Evolutionary conservation across 2,113 vertebrate species (phyloP).

Genomic region (Odocoileus virginianus): DNA sequence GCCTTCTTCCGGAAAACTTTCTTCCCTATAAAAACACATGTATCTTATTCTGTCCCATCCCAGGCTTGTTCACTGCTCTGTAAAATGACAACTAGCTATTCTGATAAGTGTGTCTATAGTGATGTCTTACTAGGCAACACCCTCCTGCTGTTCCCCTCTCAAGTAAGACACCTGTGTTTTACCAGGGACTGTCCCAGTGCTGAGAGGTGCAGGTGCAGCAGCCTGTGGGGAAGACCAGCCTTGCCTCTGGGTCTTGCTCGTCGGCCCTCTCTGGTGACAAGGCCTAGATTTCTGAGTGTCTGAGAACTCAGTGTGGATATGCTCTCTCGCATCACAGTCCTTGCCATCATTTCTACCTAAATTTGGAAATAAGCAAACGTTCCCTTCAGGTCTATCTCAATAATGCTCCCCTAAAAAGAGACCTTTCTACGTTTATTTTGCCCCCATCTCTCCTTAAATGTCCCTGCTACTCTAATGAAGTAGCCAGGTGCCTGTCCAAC

Average conservation of each 20-base stretch:
- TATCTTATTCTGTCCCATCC: background rate
- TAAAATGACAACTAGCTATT: background rate
- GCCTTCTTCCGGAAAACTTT: background rate
- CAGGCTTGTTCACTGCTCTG: background rate
- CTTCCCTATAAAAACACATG: background rate
- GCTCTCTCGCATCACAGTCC: background rate
- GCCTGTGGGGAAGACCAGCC: background rate
- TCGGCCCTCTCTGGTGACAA: background rate
- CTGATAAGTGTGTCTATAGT: background rate
- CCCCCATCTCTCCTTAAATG: background rate
- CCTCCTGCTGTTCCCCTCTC: background rate
- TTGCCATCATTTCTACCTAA: background rate
- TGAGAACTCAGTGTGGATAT: background rate
- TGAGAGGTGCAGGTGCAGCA: background rate
- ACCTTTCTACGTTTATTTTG: background rate
- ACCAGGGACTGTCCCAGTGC: background rate
- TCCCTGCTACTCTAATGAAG: background rate
- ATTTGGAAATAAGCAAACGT: background rate
- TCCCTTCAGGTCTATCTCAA: background rate
- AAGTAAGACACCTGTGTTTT: background rate
- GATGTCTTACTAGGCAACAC: background rate
- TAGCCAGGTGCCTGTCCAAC: background rate
- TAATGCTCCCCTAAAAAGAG: background rate
- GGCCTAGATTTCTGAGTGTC: background rate
- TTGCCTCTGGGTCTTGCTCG: background rate